phyloP scores from a whole-genome alignment of 2,797 vertebrate genomes.

The Danio tinwini region DNA sequence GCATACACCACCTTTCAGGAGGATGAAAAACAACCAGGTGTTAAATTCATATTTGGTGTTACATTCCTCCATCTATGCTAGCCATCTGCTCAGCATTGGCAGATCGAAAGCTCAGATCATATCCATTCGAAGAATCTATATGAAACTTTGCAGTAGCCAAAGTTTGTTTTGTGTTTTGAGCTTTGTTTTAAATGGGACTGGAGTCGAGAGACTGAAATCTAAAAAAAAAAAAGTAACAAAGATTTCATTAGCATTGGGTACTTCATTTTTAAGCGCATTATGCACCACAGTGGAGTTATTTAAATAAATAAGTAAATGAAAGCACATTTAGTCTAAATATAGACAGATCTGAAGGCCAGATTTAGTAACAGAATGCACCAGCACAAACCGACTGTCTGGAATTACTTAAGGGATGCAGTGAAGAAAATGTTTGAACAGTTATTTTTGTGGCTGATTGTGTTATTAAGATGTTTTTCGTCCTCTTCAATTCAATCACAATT shows the following conservation, averaged over 20 bases:
- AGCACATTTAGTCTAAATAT: not conserved
- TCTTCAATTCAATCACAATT: no score
- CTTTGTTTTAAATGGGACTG: not conserved
- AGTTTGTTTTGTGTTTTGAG: not conserved
- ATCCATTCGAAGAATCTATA: conserved; percentile 22
- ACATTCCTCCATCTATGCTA: conserved; percentile 69
- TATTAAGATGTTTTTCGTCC: no score
- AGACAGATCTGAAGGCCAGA: not conserved
- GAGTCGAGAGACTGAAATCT: conserved; percentile 23
- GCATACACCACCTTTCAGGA: conserved; percentile 59
- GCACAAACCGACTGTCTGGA: not conserved
- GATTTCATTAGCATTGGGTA: not conserved
- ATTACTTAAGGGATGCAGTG: no score
- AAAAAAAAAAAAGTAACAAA: conserved; percentile 2
- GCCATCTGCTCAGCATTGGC: conserved; percentile 75
- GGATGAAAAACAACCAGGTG: conserved; percentile 70
- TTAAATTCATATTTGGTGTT: conserved; percentile 77
- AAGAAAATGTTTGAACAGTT: no score
- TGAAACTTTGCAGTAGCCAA: not conserved
- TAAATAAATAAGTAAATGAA: conserved; percentile 2
- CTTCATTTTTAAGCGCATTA: conserved; percentile 1
- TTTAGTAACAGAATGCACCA: not conserved
- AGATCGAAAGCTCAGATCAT: conserved; percentile 65
- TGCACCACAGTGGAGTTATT: not conserved
- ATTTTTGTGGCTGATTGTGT: no score